These are phyloP conservation scores for Sogatella furcifera DNA, from an alignment of 1,140 invertebrate genomes.

Conservation along the genomic window DNA sequence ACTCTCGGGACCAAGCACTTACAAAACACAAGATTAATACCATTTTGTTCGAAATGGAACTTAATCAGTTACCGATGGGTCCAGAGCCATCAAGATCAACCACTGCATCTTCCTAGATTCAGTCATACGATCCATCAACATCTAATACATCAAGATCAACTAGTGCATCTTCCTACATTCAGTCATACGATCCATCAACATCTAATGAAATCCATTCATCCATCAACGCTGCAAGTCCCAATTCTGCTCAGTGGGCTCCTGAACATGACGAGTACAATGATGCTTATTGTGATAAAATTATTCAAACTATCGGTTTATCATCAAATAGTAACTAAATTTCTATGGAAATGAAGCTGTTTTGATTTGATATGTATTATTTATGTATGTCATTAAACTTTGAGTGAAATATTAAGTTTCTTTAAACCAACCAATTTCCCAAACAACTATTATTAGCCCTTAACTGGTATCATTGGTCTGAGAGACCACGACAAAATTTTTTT, in stretches of 20 bases:
- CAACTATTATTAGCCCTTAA: not conserved
- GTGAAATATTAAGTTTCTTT: too few relatives aligned
- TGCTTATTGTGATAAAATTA: slow-evolving; percentile 8
- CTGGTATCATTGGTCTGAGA: too few relatives aligned
- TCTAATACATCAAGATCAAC: too few relatives aligned
- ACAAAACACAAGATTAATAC: slow-evolving; percentile 6
- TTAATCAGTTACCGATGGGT: too few relatives aligned
- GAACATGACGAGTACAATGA: slow-evolving; percentile 4
- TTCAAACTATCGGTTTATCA: not conserved
- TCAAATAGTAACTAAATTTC: too few relatives aligned
- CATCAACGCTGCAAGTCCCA: slow-evolving; percentile 1
- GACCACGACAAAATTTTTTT: too few relatives aligned
- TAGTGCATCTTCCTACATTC: too few relatives aligned
- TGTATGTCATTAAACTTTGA: too few relatives aligned
- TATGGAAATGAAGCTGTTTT: too few relatives aligned
- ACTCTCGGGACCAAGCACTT: slow-evolving; percentile 11
- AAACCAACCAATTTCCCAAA: too few relatives aligned
- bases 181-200: too few relatives aligned
- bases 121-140: slow-evolving; percentile 12
- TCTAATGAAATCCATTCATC: not conserved
- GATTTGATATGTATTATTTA: too few relatives aligned
- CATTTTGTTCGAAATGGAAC: not conserved
- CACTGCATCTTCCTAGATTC: slow-evolving; percentile 11
- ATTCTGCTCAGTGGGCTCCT: not conserved
- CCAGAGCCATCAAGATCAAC: not conserved